Evolutionary conservation across 2,113 vertebrate species (phyloP).

Genomic region (Chunga burmeisteri): DNA sequence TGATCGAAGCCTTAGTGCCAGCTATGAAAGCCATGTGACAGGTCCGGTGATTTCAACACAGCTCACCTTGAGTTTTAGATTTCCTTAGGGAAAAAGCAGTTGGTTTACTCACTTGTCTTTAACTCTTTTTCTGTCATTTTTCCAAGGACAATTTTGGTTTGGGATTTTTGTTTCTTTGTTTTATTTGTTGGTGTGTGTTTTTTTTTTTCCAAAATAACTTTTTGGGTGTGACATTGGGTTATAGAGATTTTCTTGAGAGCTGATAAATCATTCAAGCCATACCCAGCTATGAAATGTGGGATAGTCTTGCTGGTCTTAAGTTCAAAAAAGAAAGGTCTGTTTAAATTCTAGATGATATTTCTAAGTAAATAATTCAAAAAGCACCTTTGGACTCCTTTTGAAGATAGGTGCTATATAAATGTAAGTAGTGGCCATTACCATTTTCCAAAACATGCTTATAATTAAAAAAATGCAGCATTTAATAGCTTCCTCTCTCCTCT

Average conservation of each 20-base stretch:
- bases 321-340: background rate
- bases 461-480: background rate
- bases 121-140: constrained; percentile 15
- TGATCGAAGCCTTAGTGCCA: background rate
- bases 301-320: background rate
- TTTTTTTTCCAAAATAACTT: background rate
- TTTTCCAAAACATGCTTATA: background rate
- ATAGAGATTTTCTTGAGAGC: background rate
- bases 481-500: background rate
- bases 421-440: background rate
- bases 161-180: fast-evolving
- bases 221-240: background rate
- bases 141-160: background rate
- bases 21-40: constrained; percentile 6
- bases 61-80: constrained; percentile 37
- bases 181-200: background rate
- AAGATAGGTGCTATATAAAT: background rate
- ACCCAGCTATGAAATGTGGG: background rate
- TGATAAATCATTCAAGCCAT: background rate
- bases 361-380: background rate
- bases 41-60: background rate
- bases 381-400: background rate
- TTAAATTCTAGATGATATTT: background rate
- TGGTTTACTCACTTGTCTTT: background rate
- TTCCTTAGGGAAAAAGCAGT: background rate